Conservation (phyloP, 2,888 invertebrate species). For the Cordilura impudica region DNA sequence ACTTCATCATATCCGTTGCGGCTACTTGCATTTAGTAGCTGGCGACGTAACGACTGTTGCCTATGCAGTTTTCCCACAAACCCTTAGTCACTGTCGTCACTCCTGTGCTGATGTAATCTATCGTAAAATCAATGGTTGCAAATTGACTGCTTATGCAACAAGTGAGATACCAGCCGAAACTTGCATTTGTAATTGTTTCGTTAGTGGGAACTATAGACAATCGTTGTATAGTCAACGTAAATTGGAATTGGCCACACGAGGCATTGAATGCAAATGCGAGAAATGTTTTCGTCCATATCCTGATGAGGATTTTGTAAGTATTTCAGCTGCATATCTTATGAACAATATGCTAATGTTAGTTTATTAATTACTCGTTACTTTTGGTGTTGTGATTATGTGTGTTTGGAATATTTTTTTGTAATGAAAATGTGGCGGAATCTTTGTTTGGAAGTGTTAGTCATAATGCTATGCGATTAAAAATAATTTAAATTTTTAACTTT, state of each 20-base stretch:
- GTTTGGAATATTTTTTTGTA: not conserved
- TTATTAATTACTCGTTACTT: conserved; percentile 3
- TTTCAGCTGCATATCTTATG: not conserved
- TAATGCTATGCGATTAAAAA: not conserved
- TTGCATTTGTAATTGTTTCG: conserved; percentile 67
- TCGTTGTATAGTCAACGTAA: conserved; percentile 64
- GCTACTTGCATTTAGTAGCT: conserved; percentile 67
- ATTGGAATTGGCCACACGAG: conserved; percentile 62
- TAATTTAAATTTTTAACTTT: not conserved
- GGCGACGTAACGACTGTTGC: conserved; percentile 68
- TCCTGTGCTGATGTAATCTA: conserved; percentile 66
- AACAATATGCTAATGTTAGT: not conserved
- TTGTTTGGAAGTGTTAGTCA: conserved; percentile 11
- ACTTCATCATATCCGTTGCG: conserved; percentile 65
- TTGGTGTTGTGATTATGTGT: conserved; percentile 52
- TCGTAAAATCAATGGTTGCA: conserved; percentile 67
- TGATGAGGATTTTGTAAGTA: conserved; percentile 70
- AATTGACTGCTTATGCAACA: conserved; percentile 66
- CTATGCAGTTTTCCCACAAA: conserved; percentile 67
- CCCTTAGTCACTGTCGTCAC: conserved; percentile 67
- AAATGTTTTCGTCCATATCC: conserved; percentile 67
- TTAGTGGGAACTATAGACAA: conserved; percentile 67
- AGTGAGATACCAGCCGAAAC: conserved; percentile 66
- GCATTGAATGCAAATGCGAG: conserved; percentile 68
- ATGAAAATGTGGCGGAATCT: conserved; percentile 4